A percentile compares a stretch with the other conserved stretches of the same genome.
Conservation (phyloP, 2,888 invertebrate genomes). For the Azorinus chamasolen region DNA sequence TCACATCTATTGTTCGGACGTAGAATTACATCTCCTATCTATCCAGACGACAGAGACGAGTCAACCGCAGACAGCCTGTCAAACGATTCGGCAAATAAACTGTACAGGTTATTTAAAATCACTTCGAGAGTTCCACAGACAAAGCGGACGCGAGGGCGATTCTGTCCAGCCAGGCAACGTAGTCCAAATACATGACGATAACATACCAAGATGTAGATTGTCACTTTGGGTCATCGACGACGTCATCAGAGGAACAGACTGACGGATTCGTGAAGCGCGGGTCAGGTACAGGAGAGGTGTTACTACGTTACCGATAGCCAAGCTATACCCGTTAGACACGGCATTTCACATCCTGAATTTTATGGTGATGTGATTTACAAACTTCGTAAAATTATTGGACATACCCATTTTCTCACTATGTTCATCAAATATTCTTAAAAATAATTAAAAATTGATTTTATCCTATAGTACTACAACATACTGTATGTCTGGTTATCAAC, state of each 20-base stretch:
- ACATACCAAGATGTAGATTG: not conserved
- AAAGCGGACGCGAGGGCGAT: conserved; percentile 9
- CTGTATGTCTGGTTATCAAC: no score
- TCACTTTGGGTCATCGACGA: not conserved
- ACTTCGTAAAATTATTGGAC: no score
- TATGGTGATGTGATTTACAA: no score
- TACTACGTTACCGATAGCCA: not conserved
- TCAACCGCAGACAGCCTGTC: conserved; percentile 1
- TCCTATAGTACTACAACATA: no score
- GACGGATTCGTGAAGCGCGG: conserved; percentile 1
- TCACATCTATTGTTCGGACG: conserved; percentile 13
- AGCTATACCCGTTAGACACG: conserved; percentile 7
- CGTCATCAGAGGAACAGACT: conserved; percentile 1
- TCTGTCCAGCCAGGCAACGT: conserved; percentile 10
- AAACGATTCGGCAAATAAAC: conserved; percentile 5
- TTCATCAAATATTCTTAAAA: no score
- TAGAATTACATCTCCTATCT: conserved; percentile 16
- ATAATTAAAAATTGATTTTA: no score
- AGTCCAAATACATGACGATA: conserved; percentile 3
- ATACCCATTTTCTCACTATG: no score
- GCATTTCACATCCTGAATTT: no score
- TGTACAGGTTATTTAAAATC: conserved; percentile 8
- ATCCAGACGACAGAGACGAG: conserved; percentile 13
- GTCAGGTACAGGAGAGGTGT: not conserved
- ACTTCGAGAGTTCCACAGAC: conserved; percentile 32